phyloP scores from a whole-genome alignment of 2,113 vertebrate species.

The Andinoacara biseriatus region DNA sequence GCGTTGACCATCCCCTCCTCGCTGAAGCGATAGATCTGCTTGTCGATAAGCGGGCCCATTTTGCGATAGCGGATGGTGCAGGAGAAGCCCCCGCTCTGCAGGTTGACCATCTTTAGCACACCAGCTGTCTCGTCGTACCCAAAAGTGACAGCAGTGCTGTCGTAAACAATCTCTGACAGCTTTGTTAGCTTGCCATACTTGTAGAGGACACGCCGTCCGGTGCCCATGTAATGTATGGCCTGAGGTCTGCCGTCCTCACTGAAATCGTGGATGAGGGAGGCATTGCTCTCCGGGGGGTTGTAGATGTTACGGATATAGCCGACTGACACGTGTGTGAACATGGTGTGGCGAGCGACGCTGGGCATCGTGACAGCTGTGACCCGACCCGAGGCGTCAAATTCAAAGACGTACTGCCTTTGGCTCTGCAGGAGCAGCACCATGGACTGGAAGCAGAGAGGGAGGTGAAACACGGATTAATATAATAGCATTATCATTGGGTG shows the following conservation, averaged over 20 bases:
- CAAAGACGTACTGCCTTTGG: conserved; percentile 96
- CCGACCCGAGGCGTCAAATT: conserved; percentile 91
- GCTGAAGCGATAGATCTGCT: conserved; percentile 97
- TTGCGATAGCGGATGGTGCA: conserved; percentile 97
- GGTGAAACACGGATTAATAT: conserved; percentile 44
- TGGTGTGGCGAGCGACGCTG: conserved; percentile 96
- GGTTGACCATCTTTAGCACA: conserved; percentile 96
- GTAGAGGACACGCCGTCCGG: conserved; percentile 95
- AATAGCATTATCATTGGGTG: conserved; percentile 53
- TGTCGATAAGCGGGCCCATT: conserved; percentile 95
- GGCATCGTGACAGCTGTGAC: conserved; percentile 98
- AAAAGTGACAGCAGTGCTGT: conserved; percentile 95
- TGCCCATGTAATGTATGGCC: conserved; percentile 90
- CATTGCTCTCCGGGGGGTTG: conserved; percentile 96
- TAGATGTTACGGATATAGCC: conserved; percentile 98
- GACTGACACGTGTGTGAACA: conserved; percentile 95
- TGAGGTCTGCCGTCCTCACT: conserved; percentile 92
- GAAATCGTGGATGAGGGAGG: conserved; percentile 96
- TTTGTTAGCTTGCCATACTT: conserved; percentile 97
- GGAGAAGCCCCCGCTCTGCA: conserved; percentile 96
- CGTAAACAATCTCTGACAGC: conserved; percentile 93
- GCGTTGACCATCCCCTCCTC: conserved; percentile 99
- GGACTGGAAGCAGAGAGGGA: conserved; percentile 80
- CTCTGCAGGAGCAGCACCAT: conserved; percentile 98
- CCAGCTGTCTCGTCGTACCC: conserved; percentile 96